Evolutionary conservation across 1,140 invertebrate genomes (phyloP).

Genomic region (Maconellicoccus hirsutus): DNA sequence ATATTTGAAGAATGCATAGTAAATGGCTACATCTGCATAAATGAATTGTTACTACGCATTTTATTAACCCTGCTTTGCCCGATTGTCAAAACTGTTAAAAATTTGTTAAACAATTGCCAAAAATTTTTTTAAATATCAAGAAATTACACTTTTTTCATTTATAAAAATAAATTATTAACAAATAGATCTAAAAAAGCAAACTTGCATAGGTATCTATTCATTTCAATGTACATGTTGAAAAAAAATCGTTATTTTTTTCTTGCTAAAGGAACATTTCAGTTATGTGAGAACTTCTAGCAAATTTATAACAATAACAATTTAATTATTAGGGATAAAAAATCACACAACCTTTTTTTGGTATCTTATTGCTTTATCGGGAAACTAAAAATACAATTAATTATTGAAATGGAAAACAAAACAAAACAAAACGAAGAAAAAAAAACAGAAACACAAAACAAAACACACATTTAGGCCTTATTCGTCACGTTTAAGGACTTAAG

Average conservation of each 20-base stretch:
- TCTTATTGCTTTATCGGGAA: background rate
- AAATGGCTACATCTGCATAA: too few relatives aligned
- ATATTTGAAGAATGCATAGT: too few relatives aligned
- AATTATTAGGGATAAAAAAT: background rate
- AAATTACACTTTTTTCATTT: too few relatives aligned
- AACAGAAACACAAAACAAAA: background rate
- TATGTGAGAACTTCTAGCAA: background rate
- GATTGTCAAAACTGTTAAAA: constrained; percentile 2
- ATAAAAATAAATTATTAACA: background rate
- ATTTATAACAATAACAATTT: background rate
- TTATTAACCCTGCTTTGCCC: constrained; percentile 15
- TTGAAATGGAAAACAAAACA: too few relatives aligned
- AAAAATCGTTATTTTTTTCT: too few relatives aligned
- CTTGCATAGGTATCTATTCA: too few relatives aligned
- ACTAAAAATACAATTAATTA: background rate
- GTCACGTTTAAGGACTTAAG: background rate
- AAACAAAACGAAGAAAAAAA: background rate
- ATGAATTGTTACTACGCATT: background rate
- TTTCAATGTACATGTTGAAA: too few relatives aligned
- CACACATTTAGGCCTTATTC: background rate
- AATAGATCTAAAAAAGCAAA: too few relatives aligned
- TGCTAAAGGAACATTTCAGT: too few relatives aligned
- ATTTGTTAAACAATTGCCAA: background rate
- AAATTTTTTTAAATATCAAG: too few relatives aligned
- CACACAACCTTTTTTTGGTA: background rate